Conservation (phyloP, 2,888 invertebrate genomes). For the Xestia rhomboidea region DNA sequence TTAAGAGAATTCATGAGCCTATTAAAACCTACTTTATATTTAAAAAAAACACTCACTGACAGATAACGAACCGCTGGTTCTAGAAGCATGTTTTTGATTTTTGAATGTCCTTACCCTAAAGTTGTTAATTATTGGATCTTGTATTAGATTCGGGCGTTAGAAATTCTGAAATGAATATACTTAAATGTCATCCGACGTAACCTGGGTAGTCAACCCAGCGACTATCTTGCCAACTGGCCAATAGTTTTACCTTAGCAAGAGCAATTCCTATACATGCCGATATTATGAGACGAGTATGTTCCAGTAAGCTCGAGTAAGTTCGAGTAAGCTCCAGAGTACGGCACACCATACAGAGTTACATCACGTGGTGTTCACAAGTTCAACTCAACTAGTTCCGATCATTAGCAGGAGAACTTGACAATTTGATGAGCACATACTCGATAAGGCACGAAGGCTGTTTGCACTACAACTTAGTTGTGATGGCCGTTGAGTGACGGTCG, state of each 20-base stretch:
- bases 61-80: neutral
- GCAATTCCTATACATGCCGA: neutral
- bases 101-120: neutral
- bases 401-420: conserved; percentile 59
- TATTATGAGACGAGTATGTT: neutral
- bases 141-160: neutral
- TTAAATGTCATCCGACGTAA: neutral
- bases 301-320: too few species aligned
- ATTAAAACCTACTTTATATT: neutral
- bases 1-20: neutral
- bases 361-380: conserved; percentile 38
- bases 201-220: too few species aligned
- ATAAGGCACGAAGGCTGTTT: conserved; percentile 37
- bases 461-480: conserved; percentile 42
- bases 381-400: conserved; percentile 50
- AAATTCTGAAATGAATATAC: neutral
- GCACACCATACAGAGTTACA: conserved; percentile 26
- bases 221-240: too few species aligned
- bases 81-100: neutral
- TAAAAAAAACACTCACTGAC: neutral
- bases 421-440: conserved; percentile 60
- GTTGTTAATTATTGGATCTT: neutral
- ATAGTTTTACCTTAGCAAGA: neutral
- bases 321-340: neutral
- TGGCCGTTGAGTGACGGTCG: conserved; percentile 2